Base-by-base conservation (phyloP, 2,888 invertebrate genomes). In the Melipona beecheii region DNA sequence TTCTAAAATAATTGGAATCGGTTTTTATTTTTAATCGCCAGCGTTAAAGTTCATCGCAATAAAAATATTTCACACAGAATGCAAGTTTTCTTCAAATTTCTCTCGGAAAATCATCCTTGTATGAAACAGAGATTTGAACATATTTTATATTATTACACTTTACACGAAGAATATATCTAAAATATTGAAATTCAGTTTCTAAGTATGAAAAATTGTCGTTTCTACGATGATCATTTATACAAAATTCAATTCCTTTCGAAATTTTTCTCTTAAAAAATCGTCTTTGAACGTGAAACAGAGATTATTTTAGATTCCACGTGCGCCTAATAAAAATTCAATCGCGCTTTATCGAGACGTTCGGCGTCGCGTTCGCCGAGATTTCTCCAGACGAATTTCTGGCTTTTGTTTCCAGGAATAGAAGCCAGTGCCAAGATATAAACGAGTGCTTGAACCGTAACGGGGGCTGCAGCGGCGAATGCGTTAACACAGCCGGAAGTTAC, bases 391-490 rank as follows among this genome's bases (percentile, higher is more conserved):
- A 71, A 81, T 73, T 62, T 58, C 50, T 27, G 64, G 70, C 43
- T 69, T 75, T 74, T 79, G 75, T 76, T 78, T 87, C 65, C 83
- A 93, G 92, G 75, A 93, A 93, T 86, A 90, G 90, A 76, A 93
- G 89, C 83, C 92, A 92, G 79, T 95, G 95, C 86, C 89, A 93
- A 81, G 94, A 94, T 84, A 87, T 93, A 80, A 93, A 94, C 90
- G 94, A 95, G 88, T 95, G 95, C 89, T 83, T 91, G 84, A 92
- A 89, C 73, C 92, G 86, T 75, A 92, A 93, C 82, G 93, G 93
- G n/a, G 95, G 94, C n/a, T 94, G 94, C 86, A 91, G 90, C 82
- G 93, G 94, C 66, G 91, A 93, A 83, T 95, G 95, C 89, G 89
- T 94, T 86, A 95, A 95, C 91, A 94, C 93, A 17, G 89, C 87